Conservation (phyloP, 64 coral and sea anemone genomes). For the Stylophora pistillata region DNA sequence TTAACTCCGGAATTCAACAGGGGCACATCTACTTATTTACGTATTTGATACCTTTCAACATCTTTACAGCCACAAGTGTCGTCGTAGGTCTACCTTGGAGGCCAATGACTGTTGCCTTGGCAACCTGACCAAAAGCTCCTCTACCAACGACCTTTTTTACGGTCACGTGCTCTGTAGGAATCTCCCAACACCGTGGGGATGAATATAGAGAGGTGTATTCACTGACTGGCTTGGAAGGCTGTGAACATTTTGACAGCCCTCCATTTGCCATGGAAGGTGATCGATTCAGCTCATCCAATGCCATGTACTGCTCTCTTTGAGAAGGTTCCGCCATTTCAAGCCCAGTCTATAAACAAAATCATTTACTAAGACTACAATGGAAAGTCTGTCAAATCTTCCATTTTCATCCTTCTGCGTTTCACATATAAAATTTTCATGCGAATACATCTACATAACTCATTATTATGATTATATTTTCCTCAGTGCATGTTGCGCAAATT, state of each 20-base stretch:
- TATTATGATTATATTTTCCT: too few species aligned
- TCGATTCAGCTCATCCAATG: not conserved
- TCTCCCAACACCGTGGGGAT: slow-evolving; percentile 1
- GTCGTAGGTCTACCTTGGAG: not conserved
- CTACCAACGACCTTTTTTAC: slow-evolving; percentile 43
- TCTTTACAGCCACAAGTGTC: slow-evolving; percentile 46
- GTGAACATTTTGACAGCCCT: not conserved
- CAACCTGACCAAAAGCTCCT: slow-evolving; percentile 63
- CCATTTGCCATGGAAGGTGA: not conserved
- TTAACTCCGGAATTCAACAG: not conserved
- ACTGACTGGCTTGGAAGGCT: not conserved
- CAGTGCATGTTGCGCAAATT: too few species aligned
- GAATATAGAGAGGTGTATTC: not conserved
- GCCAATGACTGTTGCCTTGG: slow-evolving; percentile 25
- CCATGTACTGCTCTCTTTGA: not conserved
- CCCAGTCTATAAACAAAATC: too few species aligned
- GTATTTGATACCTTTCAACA: slow-evolving; percentile 38
- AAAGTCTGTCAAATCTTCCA: too few species aligned
- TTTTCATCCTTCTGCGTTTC: too few species aligned
- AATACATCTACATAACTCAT: too few species aligned
- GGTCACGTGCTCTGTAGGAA: slow-evolving; percentile 5
- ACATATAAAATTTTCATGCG: too few species aligned
- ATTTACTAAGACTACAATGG: too few species aligned
- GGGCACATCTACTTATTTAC: not conserved
- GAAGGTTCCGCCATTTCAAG: not conserved